phyloP scores from a whole-genome alignment of 1,140 invertebrate species.

The Anastatus disparis region DNA sequence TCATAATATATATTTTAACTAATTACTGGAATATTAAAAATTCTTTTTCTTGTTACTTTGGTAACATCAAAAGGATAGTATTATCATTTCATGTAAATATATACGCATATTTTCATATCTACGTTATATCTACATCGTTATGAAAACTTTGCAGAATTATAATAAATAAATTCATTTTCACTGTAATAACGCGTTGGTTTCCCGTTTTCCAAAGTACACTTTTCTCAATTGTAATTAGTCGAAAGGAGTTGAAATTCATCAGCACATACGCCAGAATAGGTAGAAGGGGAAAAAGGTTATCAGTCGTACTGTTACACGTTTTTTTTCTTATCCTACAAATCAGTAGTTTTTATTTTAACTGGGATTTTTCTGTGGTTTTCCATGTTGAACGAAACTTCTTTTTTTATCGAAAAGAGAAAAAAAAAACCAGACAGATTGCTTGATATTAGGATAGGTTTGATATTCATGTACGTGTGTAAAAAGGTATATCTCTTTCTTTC shows the following conservation, averaged over 20 bases:
- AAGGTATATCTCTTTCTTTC: background rate
- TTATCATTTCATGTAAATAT: too few relatives aligned
- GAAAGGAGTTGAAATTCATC: background rate
- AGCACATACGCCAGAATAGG: background rate
- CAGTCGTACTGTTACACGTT: background rate
- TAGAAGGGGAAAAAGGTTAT: conserved; percentile 29
- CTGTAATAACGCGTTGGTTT: too few relatives aligned
- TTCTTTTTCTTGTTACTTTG: too few relatives aligned
- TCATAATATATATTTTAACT: too few relatives aligned
- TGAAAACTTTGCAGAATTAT: too few relatives aligned
- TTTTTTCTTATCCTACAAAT: background rate
- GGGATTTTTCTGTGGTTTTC: background rate
- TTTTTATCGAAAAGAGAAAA: too few relatives aligned
- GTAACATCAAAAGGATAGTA: too few relatives aligned
- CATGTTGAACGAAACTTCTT: background rate
- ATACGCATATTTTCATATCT: too few relatives aligned
- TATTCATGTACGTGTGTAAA: background rate
- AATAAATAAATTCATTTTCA: too few relatives aligned
- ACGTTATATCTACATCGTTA: too few relatives aligned
- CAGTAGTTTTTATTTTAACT: background rate
- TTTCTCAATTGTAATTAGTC: conserved; percentile 34
- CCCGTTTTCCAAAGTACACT: conserved; percentile 23
- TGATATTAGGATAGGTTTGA: background rate
- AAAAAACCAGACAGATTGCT: conserved; percentile 2
- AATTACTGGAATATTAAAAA: too few relatives aligned